phyloP scores from a whole-genome alignment of 2,113 vertebrate genomes.

The Mobula hypostoma region DNA sequence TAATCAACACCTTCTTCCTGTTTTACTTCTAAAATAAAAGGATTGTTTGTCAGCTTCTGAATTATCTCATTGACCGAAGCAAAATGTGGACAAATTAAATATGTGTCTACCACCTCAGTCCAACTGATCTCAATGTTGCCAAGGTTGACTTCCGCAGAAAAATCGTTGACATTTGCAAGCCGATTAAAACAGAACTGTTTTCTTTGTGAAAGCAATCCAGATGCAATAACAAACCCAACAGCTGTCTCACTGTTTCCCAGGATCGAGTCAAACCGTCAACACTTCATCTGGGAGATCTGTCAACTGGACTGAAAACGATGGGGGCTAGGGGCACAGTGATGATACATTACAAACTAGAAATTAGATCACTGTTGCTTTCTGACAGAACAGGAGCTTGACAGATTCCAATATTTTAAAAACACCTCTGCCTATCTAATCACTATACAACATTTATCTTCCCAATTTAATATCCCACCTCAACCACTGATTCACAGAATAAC shows the following conservation, averaged over 20 bases:
- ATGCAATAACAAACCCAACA: conserved; percentile 34
- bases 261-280: conserved; percentile 25
- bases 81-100: not conserved
- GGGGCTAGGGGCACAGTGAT: not conserved
- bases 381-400: not conserved
- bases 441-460: not conserved
- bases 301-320: not conserved
- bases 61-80: not conserved
- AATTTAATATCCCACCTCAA: not conserved
- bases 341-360: not conserved
- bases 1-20: not conserved
- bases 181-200: conserved; percentile 27
- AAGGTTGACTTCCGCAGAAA: not conserved
- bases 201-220: conserved; percentile 34
- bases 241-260: conserved; percentile 14
- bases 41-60: not conserved
- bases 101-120: not conserved
- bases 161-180: not conserved
- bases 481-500: not conserved
- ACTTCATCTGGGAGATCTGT: not conserved
- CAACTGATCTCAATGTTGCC: not conserved
- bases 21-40: not conserved
- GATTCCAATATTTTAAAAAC: not conserved
- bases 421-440: not conserved
- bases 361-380: not conserved